A percentile compares a stretch with the other conserved stretches of the same genome.
Conservation (phyloP, 2,797 vertebrate genomes). For the Melanotaenia boesemani region DNA sequence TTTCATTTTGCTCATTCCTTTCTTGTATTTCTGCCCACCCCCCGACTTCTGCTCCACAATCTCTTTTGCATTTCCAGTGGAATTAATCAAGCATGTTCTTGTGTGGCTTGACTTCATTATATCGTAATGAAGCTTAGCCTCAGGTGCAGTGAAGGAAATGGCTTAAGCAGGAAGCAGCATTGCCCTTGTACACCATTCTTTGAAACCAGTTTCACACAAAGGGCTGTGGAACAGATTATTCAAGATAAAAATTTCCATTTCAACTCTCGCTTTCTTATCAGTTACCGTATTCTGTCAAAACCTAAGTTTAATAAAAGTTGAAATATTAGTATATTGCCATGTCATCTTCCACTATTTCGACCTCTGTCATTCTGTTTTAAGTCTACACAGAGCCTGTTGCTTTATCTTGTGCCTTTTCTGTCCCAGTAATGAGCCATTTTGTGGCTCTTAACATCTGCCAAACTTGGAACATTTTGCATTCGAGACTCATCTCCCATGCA, state of each 20-base stretch:
- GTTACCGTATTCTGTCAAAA: slow-evolving; percentile 50
- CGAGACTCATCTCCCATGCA: slow-evolving; percentile 75
- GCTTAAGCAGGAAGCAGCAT: slow-evolving; percentile 55
- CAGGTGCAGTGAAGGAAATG: slow-evolving; percentile 70
- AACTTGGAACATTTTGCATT: slow-evolving; percentile 75
- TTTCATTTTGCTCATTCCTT: neutral
- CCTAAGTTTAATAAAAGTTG: slow-evolving; percentile 65
- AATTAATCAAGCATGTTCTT: slow-evolving; percentile 72
- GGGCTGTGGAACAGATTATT: slow-evolving; percentile 54
- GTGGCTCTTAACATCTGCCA: slow-evolving; percentile 78
- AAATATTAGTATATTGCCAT: slow-evolving; percentile 60
- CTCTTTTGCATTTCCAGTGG: slow-evolving; percentile 52
- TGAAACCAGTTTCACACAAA: slow-evolving; percentile 53
- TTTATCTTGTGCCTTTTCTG: slow-evolving; percentile 68
- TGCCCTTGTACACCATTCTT: slow-evolving; percentile 53
- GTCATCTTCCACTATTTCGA: slow-evolving; percentile 49
- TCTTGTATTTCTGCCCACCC: slow-evolving; percentile 5
- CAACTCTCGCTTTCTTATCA: slow-evolving; percentile 42
- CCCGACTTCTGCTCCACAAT: neutral
- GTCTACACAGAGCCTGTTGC: slow-evolving; percentile 58
- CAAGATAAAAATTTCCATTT: slow-evolving; percentile 34
- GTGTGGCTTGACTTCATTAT: slow-evolving; percentile 74
- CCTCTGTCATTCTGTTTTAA: slow-evolving; percentile 75
- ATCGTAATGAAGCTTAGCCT: slow-evolving; percentile 76
- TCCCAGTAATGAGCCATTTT: slow-evolving; percentile 79